Base-by-base conservation (phyloP, 1,140 invertebrate genomes). In the Drosophila paulistorum region DNA sequence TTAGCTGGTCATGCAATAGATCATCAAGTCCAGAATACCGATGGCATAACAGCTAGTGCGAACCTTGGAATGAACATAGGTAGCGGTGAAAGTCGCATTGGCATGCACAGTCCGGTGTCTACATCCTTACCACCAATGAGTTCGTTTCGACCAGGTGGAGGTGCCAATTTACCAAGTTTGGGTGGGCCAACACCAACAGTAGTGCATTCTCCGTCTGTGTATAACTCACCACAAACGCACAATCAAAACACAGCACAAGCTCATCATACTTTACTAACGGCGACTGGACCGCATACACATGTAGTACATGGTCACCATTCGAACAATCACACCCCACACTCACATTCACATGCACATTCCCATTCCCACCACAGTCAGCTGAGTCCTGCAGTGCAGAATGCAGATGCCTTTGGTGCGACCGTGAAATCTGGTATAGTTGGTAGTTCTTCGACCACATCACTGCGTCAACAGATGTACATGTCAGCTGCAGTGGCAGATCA, bases 81-180 rank as follows among this genome's bases (percentile, higher is more conserved):
- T 11, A 62, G 55, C 14, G 77, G 70, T 30, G 74, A 73, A 39
- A 77, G 73, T n/a, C 68, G 77, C 57, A 78, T 82, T 9, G 76
- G 74, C 2, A 91, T 91, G 73, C 87, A 91, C 51, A 91, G 90
- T 59, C 94, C 55, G 17, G 90, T 77, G 13, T 63, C 95, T 89
- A 94, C 95, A 85, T 96, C 96, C 63, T 94, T 98, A 92, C 97
- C 97, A 67, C 97, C 98, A 41, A 98, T 99, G 97, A 98, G 97
- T 64, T 97, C 96, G 72, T 97, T 99, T 94, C 94, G 97, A 39
- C 95, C 95, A 42, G 93, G 93, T 75, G 93, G 93, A 64, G 94
- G 94, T 11, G 9, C 45, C 37, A 93, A 93, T 48, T 92, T 93
- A 73, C 91, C 93, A 55, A 85, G 73, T 48, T 76, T 80, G 48